phyloP scores from a whole-genome alignment of 2,113 vertebrate species.

The Muntiacus muntjak region DNA sequence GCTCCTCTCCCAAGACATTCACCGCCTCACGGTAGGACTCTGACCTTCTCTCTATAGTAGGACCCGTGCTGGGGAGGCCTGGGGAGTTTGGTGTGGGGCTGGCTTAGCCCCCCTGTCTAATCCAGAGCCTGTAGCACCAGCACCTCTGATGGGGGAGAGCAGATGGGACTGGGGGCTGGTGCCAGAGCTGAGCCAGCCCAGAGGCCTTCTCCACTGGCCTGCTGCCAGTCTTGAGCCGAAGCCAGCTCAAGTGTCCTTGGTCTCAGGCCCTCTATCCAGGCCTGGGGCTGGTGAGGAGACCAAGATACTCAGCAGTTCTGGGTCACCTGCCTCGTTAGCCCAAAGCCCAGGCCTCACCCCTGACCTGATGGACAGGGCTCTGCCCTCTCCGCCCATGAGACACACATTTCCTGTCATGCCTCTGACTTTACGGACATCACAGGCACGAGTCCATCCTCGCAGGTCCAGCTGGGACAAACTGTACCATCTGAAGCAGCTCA shows the following conservation, averaged over 20 bases:
- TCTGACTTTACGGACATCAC: not conserved
- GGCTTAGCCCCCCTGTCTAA: too few relatives aligned
- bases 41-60: not conserved
- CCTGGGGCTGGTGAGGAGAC: not conserved
- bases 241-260: not conserved
- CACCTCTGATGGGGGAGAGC: not conserved
- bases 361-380: not conserved
- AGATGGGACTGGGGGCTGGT: not conserved
- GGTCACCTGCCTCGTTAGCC: not conserved
- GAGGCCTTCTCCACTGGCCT: not conserved
- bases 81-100: not conserved
- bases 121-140: not conserved
- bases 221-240: not conserved
- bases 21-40: constrained; percentile 90
- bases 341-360: not conserved
- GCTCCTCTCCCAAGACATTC: constrained; percentile 93
- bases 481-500: not conserved
- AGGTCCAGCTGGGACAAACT: not conserved
- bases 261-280: not conserved
- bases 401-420: not conserved
- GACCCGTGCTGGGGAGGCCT: not conserved
- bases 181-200: not conserved
- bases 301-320: not conserved
- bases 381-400: not conserved
- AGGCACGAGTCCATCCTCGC: not conserved